Percentiles rank a stretch among this genome's conserved stretches.
Evolutionary conservation across 2,888 invertebrate species (phyloP).

Genomic region (Petrophora chlorosata): DNA sequence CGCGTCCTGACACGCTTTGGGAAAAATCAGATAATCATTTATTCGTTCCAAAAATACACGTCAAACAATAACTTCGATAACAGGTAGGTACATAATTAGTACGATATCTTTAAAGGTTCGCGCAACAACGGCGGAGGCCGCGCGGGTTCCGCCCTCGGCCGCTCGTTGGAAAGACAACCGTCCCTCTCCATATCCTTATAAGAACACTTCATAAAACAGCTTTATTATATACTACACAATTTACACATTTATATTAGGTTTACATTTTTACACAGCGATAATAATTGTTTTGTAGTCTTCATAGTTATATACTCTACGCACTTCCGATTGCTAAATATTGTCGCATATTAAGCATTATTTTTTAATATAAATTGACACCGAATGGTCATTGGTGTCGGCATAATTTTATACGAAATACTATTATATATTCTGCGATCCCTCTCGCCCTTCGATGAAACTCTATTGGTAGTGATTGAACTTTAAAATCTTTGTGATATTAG

Average conservation of each 20-base stretch:
- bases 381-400: conserved; percentile 63
- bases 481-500: conserved; percentile 57
- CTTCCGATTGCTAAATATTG: conserved; percentile 81
- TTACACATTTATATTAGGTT: conserved; percentile 80
- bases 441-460: conserved; percentile 44
- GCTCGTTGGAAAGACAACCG: conserved; percentile 54
- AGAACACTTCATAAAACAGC: conserved; percentile 83
- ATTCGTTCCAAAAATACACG: conserved; percentile 42
- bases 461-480: conserved; percentile 53
- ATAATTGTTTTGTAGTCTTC: conserved; percentile 80
- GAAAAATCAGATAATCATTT: too few species aligned
- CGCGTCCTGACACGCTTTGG: too few species aligned
- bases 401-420: conserved; percentile 60
- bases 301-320: conserved; percentile 78
- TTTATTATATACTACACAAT: conserved; percentile 80
- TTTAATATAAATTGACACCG: conserved; percentile 60
- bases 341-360: conserved; percentile 80
- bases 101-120: too few species aligned
- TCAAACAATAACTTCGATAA: too few species aligned
- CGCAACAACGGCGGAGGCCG: too few species aligned
- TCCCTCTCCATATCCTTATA: conserved; percentile 74
- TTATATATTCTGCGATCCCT: conserved; percentile 42
- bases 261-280: conserved; percentile 83
- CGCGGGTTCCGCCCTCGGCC: conserved; percentile 39
- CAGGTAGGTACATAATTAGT: too few species aligned